Conservation (phyloP, 2,113 vertebrate species). For the Callionymus lyra region DNA sequence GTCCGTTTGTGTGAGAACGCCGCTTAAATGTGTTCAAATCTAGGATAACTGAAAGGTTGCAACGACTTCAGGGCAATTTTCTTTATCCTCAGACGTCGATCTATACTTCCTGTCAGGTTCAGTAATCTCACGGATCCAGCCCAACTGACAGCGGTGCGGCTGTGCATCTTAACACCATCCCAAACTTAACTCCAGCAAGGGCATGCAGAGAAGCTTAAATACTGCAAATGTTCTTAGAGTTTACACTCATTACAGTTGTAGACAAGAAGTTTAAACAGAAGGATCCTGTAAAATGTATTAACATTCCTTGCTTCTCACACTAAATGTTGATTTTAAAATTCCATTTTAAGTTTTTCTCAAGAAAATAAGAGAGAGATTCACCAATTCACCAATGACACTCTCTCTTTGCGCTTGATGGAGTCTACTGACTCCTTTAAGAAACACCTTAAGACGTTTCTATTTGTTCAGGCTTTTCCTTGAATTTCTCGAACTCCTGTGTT, state of each 20-base stretch:
- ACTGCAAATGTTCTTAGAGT: constrained; percentile 17
- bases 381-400: too few relatives aligned
- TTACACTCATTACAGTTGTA: constrained; percentile 30
- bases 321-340: too few relatives aligned
- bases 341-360: too few relatives aligned
- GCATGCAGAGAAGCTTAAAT: constrained; percentile 28
- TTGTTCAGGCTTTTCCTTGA: too few relatives aligned
- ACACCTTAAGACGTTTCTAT: too few relatives aligned
- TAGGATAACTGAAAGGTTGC: constrained; percentile 13
- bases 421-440: too few relatives aligned
- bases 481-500: too few relatives aligned
- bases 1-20: background rate
- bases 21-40: background rate
- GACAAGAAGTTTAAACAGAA: background rate
- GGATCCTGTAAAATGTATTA: too few relatives aligned
- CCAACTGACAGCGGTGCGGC: constrained; percentile 17
- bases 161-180: constrained; percentile 24
- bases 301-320: too few relatives aligned
- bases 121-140: constrained; percentile 36
- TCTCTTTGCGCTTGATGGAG: too few relatives aligned
- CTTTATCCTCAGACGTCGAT: constrained; percentile 6
- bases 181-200: constrained; percentile 36
- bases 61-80: constrained; percentile 13
- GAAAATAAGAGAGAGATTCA: too few relatives aligned
- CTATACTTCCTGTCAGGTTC: constrained; percentile 26